Percentiles rank a stretch among this genome's conserved stretches.
Evolutionary conservation across 2,797 vertebrate species (phyloP).

Genomic region (Danio choprae): DNA sequence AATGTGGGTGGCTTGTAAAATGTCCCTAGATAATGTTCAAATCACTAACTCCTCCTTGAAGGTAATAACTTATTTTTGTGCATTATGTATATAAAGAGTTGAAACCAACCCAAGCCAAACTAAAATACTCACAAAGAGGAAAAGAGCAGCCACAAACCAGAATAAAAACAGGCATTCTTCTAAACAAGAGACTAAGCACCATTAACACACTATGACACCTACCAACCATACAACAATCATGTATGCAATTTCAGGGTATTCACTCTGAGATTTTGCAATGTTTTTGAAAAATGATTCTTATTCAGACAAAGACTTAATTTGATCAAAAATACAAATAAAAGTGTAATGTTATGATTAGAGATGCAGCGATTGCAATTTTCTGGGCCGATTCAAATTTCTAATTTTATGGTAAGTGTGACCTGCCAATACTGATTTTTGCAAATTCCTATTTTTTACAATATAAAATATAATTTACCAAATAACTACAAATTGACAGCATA

Average conservation of each 20-base stretch:
- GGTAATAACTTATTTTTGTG: neutral
- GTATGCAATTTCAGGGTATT: neutral
- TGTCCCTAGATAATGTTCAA: neutral
- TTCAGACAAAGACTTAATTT: neutral
- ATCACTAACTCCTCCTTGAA: constrained; percentile 3
- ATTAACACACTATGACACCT: neutral
- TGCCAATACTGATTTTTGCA: no score
- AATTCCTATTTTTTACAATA: no score
- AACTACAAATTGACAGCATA: no score
- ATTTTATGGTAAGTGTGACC: no score
- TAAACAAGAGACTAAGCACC: neutral
- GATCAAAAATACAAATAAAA: neutral
- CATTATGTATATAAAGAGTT: neutral
- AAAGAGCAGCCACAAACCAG: neutral
- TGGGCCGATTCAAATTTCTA: no score
- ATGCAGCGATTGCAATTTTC: no score
- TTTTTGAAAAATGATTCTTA: neutral
- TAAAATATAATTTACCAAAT: no score
- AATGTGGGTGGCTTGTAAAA: constrained; percentile 14
- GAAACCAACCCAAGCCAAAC: neutral
- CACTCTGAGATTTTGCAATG: neutral
- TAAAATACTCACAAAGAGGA: constrained; percentile 2
- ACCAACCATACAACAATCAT: constrained; percentile 5
- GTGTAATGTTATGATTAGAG: neutral
- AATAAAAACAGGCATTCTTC: neutral